A percentile compares a stretch with the other conserved stretches of the same genome.
Evolutionary conservation across 2,113 vertebrate genomes (phyloP).

Genomic region (Pipa parva): DNA sequence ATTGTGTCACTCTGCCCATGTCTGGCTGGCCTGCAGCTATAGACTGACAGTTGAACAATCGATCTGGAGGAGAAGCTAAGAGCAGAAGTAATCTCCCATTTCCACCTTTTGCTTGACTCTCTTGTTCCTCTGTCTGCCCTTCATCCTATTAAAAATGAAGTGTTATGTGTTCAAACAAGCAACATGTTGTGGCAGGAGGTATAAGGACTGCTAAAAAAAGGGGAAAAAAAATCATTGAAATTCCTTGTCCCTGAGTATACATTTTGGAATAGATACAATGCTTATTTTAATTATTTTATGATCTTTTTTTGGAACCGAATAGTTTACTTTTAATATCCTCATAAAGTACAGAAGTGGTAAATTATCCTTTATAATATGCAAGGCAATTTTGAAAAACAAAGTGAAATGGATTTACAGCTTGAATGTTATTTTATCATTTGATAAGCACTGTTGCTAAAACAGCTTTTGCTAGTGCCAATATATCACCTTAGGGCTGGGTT

Average conservation of each 20-base stretch:
- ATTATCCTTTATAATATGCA: too few relatives aligned
- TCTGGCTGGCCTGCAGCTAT: background rate
- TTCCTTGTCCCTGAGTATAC: background rate
- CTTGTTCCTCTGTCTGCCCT: background rate
- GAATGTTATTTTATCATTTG: too few relatives aligned
- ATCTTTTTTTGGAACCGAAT: background rate
- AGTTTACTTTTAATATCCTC: background rate
- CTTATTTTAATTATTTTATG: too few relatives aligned
- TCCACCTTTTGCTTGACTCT: background rate
- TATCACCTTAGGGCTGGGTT: too few relatives aligned
- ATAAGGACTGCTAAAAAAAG: background rate
- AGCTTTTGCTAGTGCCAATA: too few relatives aligned
- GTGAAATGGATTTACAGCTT: too few relatives aligned
- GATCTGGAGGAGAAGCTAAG: background rate
- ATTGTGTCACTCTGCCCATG: background rate
- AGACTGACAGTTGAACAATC: background rate
- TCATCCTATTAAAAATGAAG: conserved; percentile 4
- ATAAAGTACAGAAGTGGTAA: too few relatives aligned
- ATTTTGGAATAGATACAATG: too few relatives aligned
- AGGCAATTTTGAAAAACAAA: too few relatives aligned
- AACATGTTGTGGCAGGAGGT: conserved; percentile 3
- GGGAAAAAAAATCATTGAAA: background rate
- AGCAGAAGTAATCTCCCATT: background rate
- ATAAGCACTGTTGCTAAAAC: too few relatives aligned
- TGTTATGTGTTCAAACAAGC: background rate